Evolutionary conservation across 2,797 vertebrate species (phyloP), one percentile per base, ranked within the genome.

Genomic region (Poecilia picta): DNA sequence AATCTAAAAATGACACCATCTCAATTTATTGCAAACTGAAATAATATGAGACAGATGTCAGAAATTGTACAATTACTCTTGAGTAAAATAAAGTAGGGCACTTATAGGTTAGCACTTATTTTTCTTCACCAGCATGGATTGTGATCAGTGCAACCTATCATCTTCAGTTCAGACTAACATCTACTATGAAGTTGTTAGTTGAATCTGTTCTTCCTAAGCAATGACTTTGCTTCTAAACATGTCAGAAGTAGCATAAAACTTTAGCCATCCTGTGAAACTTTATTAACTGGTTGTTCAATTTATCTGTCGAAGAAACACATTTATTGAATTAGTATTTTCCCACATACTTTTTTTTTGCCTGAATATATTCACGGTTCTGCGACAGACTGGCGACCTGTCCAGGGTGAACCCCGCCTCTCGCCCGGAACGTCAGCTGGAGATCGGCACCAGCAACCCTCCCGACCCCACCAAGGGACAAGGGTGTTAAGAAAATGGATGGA

Each of bases 1-100:
- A 75, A 46, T 51, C 20, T 36, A 70, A 83, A 89, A 90, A 82
- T 64, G 83, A 71, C 49, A 33, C 46, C 23, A 8, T 45, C 59
- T 84, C 47, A 75, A 64, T 76, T 73, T 83, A 25, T n/a, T 66
- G 76, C 62, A 70, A 82, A 81, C 49, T 81, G 20, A 81, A 84
- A 82, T 81, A 85, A 85, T 81, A 25, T 55, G 75, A 78, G 72
- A 74, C 49, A 82, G 80, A 88, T 77, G 75, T 82, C 55, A 74
- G 68, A 59, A 85, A 91, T 87, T 82, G 74, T 82, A 45, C 87
- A 90, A 91, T 93, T 86, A 83, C 76, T 76, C 39, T 79, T 49
- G 78, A 87, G 86, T 80, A 76, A 81, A 59, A 43, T 43, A 70
- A 87, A 81, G 33, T 39, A 45, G 55, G 79, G 72, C 86, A 88